Conservation (phyloP, 1,140 invertebrate genomes). For the Musca domestica region DNA sequence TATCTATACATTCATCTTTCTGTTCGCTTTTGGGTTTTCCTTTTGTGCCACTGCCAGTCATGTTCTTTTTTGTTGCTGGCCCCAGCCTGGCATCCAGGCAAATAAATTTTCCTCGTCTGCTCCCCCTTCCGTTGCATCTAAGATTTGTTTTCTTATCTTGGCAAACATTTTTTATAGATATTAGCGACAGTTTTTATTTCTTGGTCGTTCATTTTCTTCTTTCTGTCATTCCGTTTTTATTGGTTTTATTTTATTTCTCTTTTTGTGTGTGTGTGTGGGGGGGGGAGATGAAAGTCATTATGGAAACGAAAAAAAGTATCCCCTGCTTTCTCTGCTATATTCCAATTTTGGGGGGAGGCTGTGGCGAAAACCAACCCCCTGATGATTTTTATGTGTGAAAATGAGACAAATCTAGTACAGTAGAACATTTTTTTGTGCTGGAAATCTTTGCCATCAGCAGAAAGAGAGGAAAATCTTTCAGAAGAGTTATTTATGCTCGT, state of each 20-base stretch:
- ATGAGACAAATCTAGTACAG: constrained; percentile 20
- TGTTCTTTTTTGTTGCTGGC: too few species aligned
- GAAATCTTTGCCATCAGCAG: neutral
- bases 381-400: constrained; percentile 17
- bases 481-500: constrained; percentile 1
- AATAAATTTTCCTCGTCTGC: neutral
- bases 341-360: neutral
- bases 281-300: too few species aligned
- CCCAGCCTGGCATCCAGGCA: too few species aligned
- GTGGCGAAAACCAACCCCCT: neutral
- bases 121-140: neutral
- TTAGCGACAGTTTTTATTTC: too few species aligned
- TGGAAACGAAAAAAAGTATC: too few species aligned
- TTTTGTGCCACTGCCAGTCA: neutral
- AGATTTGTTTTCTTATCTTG: neutral
- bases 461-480: too few species aligned
- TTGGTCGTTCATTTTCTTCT: too few species aligned
- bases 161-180: too few species aligned
- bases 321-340: too few species aligned
- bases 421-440: neutral
- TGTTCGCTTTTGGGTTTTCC: neutral
- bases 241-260: too few species aligned
- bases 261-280: too few species aligned
- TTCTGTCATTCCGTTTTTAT: too few species aligned
- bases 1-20: neutral